These are phyloP conservation scores for Bellardia pandia DNA, from an alignment of 2,888 invertebrate species.

Conservation along the genomic window DNA sequence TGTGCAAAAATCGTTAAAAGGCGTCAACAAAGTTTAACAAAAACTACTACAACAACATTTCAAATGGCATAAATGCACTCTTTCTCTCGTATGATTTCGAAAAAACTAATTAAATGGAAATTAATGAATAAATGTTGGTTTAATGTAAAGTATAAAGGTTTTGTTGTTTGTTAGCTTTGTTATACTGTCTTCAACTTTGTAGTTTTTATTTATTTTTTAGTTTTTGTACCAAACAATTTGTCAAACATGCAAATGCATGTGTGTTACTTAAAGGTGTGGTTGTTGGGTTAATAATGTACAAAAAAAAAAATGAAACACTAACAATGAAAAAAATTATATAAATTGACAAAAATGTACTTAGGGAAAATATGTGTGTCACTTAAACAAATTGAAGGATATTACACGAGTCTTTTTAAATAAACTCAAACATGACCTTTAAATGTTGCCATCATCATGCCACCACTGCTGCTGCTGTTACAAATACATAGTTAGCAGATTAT, in stretches of 20 bases:
- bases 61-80: conserved; percentile 60
- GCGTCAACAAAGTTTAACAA: conserved; percentile 74
- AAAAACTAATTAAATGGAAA: conserved; percentile 76
- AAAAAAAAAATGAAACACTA: conserved; percentile 2
- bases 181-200: conserved; percentile 29
- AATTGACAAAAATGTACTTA: conserved; percentile 72
- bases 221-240: conserved; percentile 61
- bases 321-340: conserved; percentile 22
- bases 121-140: conserved; percentile 74
- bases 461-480: neutral
- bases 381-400: conserved; percentile 72
- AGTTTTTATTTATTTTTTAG: conserved; percentile 42
- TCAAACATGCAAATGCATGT: conserved; percentile 72
- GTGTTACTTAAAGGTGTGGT: conserved; percentile 64
- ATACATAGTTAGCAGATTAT: conserved; percentile 38
- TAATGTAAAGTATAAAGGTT: conserved; percentile 36
- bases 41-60: conserved; percentile 48
- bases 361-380: conserved; percentile 72
- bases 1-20: conserved; percentile 76
- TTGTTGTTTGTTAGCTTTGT: neutral
- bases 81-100: conserved; percentile 60
- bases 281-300: conserved; percentile 39
- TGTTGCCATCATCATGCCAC: conserved; percentile 22
- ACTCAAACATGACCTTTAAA: conserved; percentile 57
- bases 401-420: conserved; percentile 40